phyloP scores from a whole-genome alignment of 2,888 invertebrate genomes.

The Drosophila paranaensis region DNA sequence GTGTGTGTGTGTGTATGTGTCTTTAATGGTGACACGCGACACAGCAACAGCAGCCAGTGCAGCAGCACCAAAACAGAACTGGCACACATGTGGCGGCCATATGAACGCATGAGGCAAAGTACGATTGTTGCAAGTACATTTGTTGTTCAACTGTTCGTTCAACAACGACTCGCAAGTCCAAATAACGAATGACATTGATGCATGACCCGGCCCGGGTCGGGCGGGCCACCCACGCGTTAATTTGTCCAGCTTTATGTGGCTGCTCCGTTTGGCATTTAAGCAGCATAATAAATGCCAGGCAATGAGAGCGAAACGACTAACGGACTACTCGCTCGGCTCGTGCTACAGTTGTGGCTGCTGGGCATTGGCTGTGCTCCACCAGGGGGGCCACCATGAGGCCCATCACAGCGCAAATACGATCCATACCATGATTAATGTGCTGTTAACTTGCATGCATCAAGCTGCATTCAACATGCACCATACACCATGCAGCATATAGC shows the following conservation, averaged over 20 bases:
- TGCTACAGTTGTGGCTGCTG: conserved; percentile 29
- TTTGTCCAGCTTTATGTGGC: conserved; percentile 69
- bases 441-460: conserved; percentile 60
- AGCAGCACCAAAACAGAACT: conserved; percentile 4
- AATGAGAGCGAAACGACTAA: conserved; percentile 44
- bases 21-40: conserved; percentile 75
- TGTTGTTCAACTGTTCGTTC: conserved; percentile 33
- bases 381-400: too few relatives aligned
- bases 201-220: conserved; percentile 48
- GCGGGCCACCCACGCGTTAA: conserved; percentile 63
- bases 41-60: conserved; percentile 17
- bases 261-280: conserved; percentile 52
- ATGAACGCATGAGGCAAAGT: conserved; percentile 38
- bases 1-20: conserved; percentile 2
- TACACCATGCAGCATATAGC: conserved; percentile 32
- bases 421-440: conserved; percentile 73
- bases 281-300: conserved; percentile 74
- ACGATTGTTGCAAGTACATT: conserved; percentile 45
- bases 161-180: conserved; percentile 10
- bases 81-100: conserved; percentile 62
- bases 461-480: conserved; percentile 34
- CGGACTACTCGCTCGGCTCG: conserved; percentile 19
- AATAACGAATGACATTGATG: conserved; percentile 65
- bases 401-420: conserved; percentile 38
- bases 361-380: conserved; percentile 1